These are phyloP conservation scores for Ceratosolen solmsi DNA, from an alignment of 1,140 invertebrate genomes.

Conservation along the genomic window DNA sequence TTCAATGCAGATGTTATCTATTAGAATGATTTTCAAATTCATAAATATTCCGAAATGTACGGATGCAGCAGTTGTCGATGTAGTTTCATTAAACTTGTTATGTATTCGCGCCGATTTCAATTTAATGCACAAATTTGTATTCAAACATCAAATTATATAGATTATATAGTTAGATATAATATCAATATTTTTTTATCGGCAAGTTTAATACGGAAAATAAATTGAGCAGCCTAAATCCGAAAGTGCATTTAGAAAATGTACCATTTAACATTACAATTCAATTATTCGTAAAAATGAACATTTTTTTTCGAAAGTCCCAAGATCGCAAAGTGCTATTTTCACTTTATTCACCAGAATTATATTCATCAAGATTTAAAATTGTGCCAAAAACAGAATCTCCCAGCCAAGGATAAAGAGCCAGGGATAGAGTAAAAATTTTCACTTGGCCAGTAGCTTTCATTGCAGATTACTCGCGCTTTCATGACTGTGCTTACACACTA, in stretches of 20 bases:
- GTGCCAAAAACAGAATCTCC: not conserved
- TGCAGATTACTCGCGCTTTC: slow-evolving; percentile 13
- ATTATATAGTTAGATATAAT: no score
- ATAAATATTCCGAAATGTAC: not conserved
- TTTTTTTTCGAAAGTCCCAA: not conserved
- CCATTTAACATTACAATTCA: no score
- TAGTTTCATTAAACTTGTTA: not conserved
- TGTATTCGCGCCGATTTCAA: not conserved
- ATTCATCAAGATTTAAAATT: not conserved
- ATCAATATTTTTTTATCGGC: no score
- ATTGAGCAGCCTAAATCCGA: no score
- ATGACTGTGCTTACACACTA: not conserved
- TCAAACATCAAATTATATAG: not conserved
- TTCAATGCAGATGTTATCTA: no score
- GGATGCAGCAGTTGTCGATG: not conserved
- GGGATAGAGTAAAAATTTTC: slow-evolving; percentile 13
- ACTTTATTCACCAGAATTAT: not conserved
- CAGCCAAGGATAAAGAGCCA: not conserved
- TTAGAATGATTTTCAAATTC: no score
- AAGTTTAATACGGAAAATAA: no score
- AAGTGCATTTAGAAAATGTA: no score
- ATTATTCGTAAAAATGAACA: no score
- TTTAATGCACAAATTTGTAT: not conserved
- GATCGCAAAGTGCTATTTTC: not conserved
- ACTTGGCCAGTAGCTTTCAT: slow-evolving; percentile 21